Evolutionary conservation across 2,888 invertebrate species (phyloP), one percentile per base, ranked within the genome.

Genomic region (Drosophila quasianomalipes): DNA sequence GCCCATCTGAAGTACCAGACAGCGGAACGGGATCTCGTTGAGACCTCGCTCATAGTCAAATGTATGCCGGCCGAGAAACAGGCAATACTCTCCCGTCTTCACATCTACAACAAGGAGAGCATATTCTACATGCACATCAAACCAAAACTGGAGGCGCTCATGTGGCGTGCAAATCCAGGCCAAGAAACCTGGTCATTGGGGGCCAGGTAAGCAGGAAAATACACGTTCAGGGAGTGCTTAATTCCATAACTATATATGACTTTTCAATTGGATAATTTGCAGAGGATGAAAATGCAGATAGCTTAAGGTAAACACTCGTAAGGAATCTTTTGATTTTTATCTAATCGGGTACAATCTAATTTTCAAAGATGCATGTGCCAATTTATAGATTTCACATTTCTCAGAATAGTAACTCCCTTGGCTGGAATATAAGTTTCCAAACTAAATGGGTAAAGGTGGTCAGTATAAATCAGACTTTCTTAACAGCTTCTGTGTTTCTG

Each of bases 81-180:
- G 55, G 86, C 89, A 1, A 91, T 94, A 10, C 90, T 94, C 65
- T 94, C 84, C 73, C 94, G 93, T 3, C 70, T 94, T 3, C 92
- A 94, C 47, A 92, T 94, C 33, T 94, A 94, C 74, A 92, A 90
- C 54, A 94, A 94, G 77, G 94, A 94, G 82, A 92, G 91, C 3
- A 81, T 93, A 60, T 94, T 94, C 91, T 94, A 83, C 68, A 81
- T 91, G 83, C 91, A 92, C 71, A 92, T 94, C 31, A 92, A 94
- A 66, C 94, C 94, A 0, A 92, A 92, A 73, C 88, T 94, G 74
- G 93, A 94, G 68, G 85, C 94, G n/a, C 86, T 94, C 70, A 89
- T 94, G 93, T 86, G 94, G 94, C 70, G 62, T 2, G 49, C 12
- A 75, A 83, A 67, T 9, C 81, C 84, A 3, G 75, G 85, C 84